Conservation (phyloP, 2,797 vertebrate species). For the Galaxias olidus region DNA sequence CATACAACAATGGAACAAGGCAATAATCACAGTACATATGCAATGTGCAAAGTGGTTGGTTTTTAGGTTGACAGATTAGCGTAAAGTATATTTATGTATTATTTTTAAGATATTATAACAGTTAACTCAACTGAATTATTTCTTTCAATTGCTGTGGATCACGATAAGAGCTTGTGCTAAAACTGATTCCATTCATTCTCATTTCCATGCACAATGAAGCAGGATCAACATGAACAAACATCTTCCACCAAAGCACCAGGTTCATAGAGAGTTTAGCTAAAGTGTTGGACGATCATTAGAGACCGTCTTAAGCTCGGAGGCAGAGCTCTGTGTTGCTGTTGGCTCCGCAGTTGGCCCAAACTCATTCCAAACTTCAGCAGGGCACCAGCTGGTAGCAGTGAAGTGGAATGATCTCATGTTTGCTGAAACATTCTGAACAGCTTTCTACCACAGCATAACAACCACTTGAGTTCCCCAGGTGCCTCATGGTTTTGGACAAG, state of each 20-base stretch:
- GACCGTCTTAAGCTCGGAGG: slow-evolving; percentile 36
- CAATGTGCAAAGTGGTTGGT: too few species aligned
- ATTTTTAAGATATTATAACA: too few species aligned
- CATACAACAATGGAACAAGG: too few species aligned
- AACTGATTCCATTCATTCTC: too few species aligned
- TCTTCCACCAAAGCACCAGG: slow-evolving; percentile 25
- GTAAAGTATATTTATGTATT: too few species aligned
- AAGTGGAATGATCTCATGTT: slow-evolving; percentile 29
- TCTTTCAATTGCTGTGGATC: too few species aligned
- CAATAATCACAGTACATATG: too few species aligned
- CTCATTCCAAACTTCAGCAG: slow-evolving; percentile 53
- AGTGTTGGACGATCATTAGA: slow-evolving; percentile 52
- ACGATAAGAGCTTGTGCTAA: too few species aligned
- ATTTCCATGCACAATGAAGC: too few species aligned
- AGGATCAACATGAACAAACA: not conserved
- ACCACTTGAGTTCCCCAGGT: not conserved
- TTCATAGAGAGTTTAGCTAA: slow-evolving; percentile 27
- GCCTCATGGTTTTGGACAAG: not conserved
- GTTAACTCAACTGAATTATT: too few species aligned
- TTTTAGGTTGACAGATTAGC: too few species aligned
- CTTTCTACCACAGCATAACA: slow-evolving; percentile 25
- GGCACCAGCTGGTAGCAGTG: slow-evolving; percentile 31
- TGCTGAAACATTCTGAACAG: slow-evolving; percentile 5
- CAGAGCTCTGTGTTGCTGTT: slow-evolving; percentile 43
- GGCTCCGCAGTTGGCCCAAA: slow-evolving; percentile 44